These are phyloP conservation scores for Tachina lurida DNA, from an alignment of 2,888 invertebrate genomes.

Conservation along the genomic window DNA sequence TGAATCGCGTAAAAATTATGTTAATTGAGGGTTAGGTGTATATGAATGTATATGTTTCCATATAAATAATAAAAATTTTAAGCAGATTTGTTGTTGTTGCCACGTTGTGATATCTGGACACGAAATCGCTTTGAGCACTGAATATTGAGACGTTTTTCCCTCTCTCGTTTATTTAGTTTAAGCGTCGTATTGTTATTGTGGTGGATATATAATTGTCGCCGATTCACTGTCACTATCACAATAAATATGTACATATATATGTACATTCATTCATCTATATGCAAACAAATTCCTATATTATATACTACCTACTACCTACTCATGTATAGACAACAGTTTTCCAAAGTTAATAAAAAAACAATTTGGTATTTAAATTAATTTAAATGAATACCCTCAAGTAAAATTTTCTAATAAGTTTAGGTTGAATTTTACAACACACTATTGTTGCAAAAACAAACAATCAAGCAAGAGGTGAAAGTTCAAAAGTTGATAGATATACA, in stretches of 20 bases:
- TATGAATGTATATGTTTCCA: background rate
- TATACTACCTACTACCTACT: too few species aligned
- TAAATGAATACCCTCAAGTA: too few species aligned
- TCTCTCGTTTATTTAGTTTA: background rate
- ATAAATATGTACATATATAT: background rate
- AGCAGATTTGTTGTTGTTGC: background rate
- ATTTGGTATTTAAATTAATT: background rate
- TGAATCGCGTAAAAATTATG: background rate
- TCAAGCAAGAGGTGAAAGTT: too few species aligned
- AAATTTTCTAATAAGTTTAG: too few species aligned
- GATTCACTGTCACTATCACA: conserved; percentile 55
- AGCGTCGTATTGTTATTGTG: background rate
- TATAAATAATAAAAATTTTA: conserved; percentile 13
- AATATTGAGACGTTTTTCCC: background rate
- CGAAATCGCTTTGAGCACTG: conserved; percentile 16
- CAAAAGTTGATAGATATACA: too few species aligned
- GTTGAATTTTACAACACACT: too few species aligned
- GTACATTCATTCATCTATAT: background rate
- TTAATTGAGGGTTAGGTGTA: background rate
- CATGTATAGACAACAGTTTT: background rate
- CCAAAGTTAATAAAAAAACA: background rate
- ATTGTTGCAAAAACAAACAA: too few species aligned
- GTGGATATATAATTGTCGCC: conserved; percentile 18
- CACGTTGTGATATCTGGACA: conserved; percentile 38
- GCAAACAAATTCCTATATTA: background rate